Base-by-base conservation (phyloP, 2,888 invertebrate genomes). In the Heliconius hortense region DNA sequence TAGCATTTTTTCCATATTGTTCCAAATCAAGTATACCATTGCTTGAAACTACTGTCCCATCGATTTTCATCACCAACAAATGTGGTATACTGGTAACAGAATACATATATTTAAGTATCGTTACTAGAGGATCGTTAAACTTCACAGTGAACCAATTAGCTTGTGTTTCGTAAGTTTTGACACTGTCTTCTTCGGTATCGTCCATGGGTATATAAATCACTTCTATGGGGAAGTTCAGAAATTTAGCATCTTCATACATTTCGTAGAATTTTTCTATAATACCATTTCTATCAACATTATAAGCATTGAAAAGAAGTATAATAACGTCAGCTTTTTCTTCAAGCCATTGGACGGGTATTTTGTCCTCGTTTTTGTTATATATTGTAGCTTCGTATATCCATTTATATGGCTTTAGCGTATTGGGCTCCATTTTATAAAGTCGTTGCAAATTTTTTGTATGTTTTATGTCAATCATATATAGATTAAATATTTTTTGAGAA, bases 141-240 rank as follows among this genome's bases (percentile, higher is more conserved):
- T 81, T 81, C 15, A 93, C 85, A 66, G 89, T 88, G 73, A 93
- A 93, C 93, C 93, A 94, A 72, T 94, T 93, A 0, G 93, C 93
- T 85, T 94, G 93, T 0, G 80, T 76, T 0, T 86, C 80, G 75
- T 81, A 93, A 28, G 86, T 84, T 0, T 75, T 70, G 24, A 73
- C 72, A 83, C 87, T 88, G 1, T 88, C 86, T 2, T 81, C 80
- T 69, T 87, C 82, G 0, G 75, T 85, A 0, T 89, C 88, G 59
- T 93, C 93, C 83, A 90, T 82, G 0, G 93, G 90, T 0, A 93
- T 78, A 56, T 91, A 85, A 4, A 94, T 87, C 0, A 94, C 93
- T 85, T 94, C 93, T 59, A 93, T 82, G 0, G 93, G 91, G 2
- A 93, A 28, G 77, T 92, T 90, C 0, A 82, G 67, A 24, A 83